These are phyloP conservation scores for Osmoderma eremita DNA, from an alignment of 2,888 invertebrate genomes.

Conservation along the genomic window DNA sequence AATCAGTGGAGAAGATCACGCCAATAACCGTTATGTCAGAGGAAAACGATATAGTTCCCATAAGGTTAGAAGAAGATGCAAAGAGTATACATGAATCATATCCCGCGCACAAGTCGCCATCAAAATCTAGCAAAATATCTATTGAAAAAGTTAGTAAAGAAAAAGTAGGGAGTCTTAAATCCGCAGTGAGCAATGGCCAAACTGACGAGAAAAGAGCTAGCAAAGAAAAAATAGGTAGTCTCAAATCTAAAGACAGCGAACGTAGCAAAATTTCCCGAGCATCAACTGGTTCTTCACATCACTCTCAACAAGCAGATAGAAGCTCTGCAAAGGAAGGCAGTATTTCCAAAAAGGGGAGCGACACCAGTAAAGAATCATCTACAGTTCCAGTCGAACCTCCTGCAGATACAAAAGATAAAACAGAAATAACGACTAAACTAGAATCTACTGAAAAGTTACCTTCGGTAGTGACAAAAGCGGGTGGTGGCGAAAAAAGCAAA, in stretches of 20 bases:
- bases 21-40: neutral
- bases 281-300: neutral
- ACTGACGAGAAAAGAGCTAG: too few species aligned
- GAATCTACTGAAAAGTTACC: conserved; percentile 11
- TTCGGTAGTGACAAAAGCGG: neutral
- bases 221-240: too few species aligned
- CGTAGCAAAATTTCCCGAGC: neutral
- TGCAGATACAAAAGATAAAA: neutral
- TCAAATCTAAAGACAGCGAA: neutral
- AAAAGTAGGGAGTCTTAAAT: too few species aligned
- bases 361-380: neutral
- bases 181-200: too few species aligned
- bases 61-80: neutral
- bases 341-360: neutral
- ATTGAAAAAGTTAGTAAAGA: neutral
- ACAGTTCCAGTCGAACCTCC: neutral
- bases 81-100: neutral
- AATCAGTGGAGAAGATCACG: neutral
- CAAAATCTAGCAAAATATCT: neutral
- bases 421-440: neutral
- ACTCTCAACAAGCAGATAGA: neutral
- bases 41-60: too few species aligned
- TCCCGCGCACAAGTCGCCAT: neutral
- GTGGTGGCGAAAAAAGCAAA: neutral
- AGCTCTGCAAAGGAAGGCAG: neutral